A percentile compares a stretch with the other conserved stretches of the same genome.
Evolutionary conservation across 2,797 vertebrate genomes (phyloP).

Genomic region (Sarcoramphus papa): DNA sequence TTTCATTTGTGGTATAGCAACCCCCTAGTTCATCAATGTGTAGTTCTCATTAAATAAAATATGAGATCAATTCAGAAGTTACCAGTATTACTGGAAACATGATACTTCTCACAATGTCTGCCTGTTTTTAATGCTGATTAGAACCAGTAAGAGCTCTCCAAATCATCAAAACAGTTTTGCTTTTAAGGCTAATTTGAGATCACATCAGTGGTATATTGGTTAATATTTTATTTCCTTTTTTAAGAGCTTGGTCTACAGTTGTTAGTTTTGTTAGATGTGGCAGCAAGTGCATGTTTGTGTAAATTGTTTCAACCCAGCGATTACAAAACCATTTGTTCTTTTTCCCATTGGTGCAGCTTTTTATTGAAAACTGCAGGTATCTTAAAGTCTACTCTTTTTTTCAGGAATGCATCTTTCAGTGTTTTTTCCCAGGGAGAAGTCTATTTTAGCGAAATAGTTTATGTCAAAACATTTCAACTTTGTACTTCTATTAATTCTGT

Average conservation of each 20-base stretch:
- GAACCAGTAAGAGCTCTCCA: background rate
- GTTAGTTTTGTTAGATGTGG: background rate
- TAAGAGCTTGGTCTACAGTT: background rate
- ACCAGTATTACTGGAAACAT: background rate
- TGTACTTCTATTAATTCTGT: background rate
- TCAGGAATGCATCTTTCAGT: background rate
- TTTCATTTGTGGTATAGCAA: background rate
- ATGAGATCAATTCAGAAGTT: slow-evolving; percentile 7
- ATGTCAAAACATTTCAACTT: background rate
- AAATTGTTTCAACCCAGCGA: background rate
- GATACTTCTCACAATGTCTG: background rate
- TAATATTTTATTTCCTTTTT: background rate
- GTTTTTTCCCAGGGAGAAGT: background rate
- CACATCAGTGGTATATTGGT: background rate
- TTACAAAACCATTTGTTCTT: background rate
- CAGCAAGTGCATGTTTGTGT: background rate
- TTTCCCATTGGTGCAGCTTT: background rate
- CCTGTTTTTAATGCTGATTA: background rate
- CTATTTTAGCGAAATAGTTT: background rate
- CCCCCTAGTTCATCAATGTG: background rate
- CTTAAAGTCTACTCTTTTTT: background rate
- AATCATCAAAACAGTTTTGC: background rate
- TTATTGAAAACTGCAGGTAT: background rate
- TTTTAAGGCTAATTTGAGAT: background rate
- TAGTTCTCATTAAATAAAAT: slow-evolving; percentile 10